Evolutionary conservation across 2,888 invertebrate species (phyloP).

Genomic region (Machimus atricapillus): DNA sequence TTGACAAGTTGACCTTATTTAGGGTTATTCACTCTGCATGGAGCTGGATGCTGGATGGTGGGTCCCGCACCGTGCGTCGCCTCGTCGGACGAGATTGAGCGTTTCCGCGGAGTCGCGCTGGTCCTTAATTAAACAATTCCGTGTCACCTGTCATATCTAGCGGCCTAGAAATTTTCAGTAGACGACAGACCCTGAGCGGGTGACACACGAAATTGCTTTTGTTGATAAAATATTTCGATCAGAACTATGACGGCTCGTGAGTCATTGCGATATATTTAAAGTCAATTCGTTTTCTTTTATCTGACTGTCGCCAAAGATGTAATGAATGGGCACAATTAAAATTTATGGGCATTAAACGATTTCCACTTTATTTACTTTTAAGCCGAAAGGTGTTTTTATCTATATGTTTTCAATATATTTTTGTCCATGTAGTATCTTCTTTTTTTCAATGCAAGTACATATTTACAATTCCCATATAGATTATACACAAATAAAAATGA

Average conservation of each 20-base stretch:
- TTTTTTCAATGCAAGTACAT: too few species aligned
- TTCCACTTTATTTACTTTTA: not conserved
- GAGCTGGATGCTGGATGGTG: not conserved
- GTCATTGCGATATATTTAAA: not conserved
- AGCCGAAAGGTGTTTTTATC: too few species aligned
- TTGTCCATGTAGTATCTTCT: too few species aligned
- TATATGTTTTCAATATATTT: too few species aligned
- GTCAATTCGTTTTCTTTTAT: not conserved
- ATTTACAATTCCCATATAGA: too few species aligned
- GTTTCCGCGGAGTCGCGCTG: not conserved
- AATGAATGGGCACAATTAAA: not conserved
- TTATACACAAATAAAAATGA: too few species aligned
- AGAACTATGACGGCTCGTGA: not conserved
- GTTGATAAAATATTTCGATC: not conserved
- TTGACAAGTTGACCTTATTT: constrained; percentile 29
- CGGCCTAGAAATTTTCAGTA: not conserved
- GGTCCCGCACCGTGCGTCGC: not conserved
- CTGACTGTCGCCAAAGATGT: not conserved
- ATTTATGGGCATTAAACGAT: not conserved
- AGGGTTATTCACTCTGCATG: constrained; percentile 15
- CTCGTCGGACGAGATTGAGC: not conserved
- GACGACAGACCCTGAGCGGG: not conserved
- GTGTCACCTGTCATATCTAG: not conserved
- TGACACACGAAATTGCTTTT: not conserved
- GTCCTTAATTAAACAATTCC: not conserved